These are phyloP conservation scores for Caenorhabditis sp. DNA, from an alignment of 2,888 invertebrate genomes.

Conservation along the genomic window DNA sequence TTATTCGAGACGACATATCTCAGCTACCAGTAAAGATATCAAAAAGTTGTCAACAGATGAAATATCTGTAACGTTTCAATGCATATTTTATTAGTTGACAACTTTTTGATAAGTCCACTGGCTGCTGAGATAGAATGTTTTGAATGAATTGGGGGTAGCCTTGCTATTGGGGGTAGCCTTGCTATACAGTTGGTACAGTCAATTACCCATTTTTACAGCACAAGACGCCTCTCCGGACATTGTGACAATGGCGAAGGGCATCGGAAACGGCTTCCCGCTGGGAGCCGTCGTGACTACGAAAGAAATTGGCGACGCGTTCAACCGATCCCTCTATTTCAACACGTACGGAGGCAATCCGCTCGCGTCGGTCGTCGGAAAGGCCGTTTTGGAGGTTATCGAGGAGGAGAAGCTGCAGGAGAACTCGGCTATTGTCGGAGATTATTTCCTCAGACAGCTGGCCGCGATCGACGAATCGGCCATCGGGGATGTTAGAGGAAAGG, in stretches of 20 bases:
- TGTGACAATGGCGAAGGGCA: constrained; percentile 94
- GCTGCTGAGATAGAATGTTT: too few species aligned
- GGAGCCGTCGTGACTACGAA: constrained; percentile 94
- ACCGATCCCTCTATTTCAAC: constrained; percentile 89
- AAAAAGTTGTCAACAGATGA: too few species aligned
- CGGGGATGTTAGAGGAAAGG: constrained; percentile 94
- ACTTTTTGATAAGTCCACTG: too few species aligned
- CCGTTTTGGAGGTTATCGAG: constrained; percentile 94
- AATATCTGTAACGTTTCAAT: too few species aligned
- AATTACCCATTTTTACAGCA: constrained; percentile 70
- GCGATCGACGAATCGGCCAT: constrained; percentile 83
- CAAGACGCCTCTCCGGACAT: constrained; percentile 92
- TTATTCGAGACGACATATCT: too few species aligned
- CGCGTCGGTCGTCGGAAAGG: constrained; percentile 89
- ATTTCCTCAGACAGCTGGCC: constrained; percentile 86
- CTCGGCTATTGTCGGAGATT: constrained; percentile 86
- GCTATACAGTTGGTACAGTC: too few species aligned
- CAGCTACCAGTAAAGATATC: too few species aligned
- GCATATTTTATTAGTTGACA: too few species aligned
- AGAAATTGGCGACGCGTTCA: constrained; percentile 84
- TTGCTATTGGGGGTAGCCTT: too few species aligned
- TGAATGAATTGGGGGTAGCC: too few species aligned
- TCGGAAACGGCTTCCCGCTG: constrained; percentile 93
- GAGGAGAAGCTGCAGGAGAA: constrained; percentile 90
- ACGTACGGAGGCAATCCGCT: constrained; percentile 96